Evolutionary conservation across 2,113 vertebrate genomes (phyloP).

Genomic region (Telmatochromis sp.): DNA sequence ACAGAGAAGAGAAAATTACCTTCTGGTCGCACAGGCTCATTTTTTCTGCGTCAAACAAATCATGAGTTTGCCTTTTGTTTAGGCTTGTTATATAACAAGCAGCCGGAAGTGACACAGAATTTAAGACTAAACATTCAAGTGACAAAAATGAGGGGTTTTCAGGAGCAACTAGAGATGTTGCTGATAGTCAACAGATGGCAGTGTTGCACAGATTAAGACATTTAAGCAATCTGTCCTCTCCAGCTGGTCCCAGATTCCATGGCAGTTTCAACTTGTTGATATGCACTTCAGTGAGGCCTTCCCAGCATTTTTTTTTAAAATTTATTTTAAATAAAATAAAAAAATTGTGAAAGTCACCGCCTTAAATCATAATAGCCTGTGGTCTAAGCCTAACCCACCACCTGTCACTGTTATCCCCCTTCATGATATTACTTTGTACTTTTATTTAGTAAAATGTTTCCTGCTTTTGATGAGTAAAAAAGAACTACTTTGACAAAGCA

Average conservation of each 20-base stretch:
- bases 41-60: conserved; percentile 35
- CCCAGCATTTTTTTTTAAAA: background rate
- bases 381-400: background rate
- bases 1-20: conserved; percentile 28
- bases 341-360: accelerated
- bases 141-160: background rate
- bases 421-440: background rate
- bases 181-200: conserved; percentile 45
- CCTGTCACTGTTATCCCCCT: background rate
- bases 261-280: background rate
- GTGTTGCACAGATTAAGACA: conserved; percentile 16
- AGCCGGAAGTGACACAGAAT: background rate
- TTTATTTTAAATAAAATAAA: background rate
- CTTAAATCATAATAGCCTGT: background rate
- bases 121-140: background rate
- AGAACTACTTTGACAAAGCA: conserved; percentile 5
- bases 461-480: background rate
- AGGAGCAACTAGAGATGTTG: background rate
- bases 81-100: background rate
- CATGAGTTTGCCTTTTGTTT: conserved; percentile 24
- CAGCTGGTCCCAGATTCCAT: background rate
- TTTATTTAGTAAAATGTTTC: background rate
- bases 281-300: background rate
- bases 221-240: background rate
- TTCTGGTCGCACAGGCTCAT: conserved; percentile 8